A percentile compares a stretch with the other conserved stretches of the same genome.
These are phyloP conservation scores for Lethrus apterus DNA, from an alignment of 1,140 invertebrate genomes.

Conservation along the genomic window DNA sequence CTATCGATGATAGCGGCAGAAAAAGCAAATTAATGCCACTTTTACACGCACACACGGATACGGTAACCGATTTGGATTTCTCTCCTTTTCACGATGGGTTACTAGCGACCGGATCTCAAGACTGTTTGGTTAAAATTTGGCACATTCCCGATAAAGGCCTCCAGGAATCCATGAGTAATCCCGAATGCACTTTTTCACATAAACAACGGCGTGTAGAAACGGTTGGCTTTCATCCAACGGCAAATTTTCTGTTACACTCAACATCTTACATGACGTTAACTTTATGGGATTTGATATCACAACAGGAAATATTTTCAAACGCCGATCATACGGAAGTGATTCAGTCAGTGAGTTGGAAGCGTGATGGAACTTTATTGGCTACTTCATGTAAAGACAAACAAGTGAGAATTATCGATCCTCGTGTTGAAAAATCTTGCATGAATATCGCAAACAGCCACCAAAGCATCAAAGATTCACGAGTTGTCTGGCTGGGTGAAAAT, in stretches of 20 bases:
- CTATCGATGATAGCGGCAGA: constrained; percentile 76
- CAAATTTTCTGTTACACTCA: constrained; percentile 76
- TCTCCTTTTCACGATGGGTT: constrained; percentile 91
- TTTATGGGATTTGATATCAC: constrained; percentile 78
- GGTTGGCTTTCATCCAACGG: constrained; percentile 78
- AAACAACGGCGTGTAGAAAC: constrained; percentile 76
- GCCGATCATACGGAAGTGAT: constrained; percentile 75
- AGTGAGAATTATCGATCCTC: constrained; percentile 72
- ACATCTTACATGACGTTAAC: constrained; percentile 72
- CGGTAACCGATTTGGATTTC: constrained; percentile 91
- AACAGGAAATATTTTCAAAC: constrained; percentile 73
- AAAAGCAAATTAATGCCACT: constrained; percentile 79
- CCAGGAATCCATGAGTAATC: constrained; percentile 67
- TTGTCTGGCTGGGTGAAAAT: constrained; percentile 80
- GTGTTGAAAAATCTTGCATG: constrained; percentile 53
- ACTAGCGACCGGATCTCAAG: constrained; percentile 82
- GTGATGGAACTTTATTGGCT: constrained; percentile 67
- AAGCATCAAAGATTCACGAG: constrained; percentile 82
- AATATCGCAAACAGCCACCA: constrained; percentile 68
- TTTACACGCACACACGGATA: constrained; percentile 78
- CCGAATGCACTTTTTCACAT: constrained; percentile 73
- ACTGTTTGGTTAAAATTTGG: constrained; percentile 85
- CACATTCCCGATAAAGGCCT: constrained; percentile 73
- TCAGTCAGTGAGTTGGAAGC: constrained; percentile 77
- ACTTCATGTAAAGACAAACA: constrained; percentile 78